phyloP scores from a whole-genome alignment of 2,797 vertebrate genomes.

The Florisuga fusca region DNA sequence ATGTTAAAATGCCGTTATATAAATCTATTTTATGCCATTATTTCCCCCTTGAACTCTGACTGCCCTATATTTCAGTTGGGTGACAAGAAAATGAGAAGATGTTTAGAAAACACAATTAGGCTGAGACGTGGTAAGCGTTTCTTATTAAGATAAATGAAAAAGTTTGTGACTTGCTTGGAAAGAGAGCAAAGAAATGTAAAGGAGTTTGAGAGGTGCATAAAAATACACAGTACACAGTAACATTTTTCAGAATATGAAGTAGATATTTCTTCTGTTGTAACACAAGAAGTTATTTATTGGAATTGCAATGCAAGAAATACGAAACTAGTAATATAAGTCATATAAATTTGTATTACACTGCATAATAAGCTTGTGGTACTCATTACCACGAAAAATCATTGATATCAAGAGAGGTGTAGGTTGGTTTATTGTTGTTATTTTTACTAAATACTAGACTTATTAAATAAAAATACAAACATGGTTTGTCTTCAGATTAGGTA shows the following conservation, averaged over 20 bases:
- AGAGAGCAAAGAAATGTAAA: not conserved
- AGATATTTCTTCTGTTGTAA: not conserved
- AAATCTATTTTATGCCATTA: not conserved
- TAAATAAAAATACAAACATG: not conserved
- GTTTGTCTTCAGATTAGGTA: not conserved
- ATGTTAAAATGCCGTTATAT: not conserved
- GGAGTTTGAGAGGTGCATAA: not conserved
- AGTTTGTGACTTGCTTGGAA: not conserved
- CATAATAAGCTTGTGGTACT: conserved; percentile 1
- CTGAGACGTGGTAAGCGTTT: not conserved
- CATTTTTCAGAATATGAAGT: not conserved
- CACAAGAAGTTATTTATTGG: not conserved
- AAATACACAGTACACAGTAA: not conserved
- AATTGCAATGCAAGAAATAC: not conserved
- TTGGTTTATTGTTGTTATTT: not conserved
- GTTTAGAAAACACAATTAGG: conserved; percentile 3
- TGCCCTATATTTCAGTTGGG: not conserved
- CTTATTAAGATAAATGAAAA: not conserved
- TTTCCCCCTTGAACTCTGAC: not conserved
- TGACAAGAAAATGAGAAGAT: not conserved
- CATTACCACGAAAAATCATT: not conserved
- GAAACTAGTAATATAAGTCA: not conserved
- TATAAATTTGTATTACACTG: not conserved
- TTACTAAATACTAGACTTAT: not conserved
- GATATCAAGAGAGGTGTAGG: not conserved